Conservation (phyloP, 2,888 invertebrate genomes). For the Malacosoma neustria region DNA sequence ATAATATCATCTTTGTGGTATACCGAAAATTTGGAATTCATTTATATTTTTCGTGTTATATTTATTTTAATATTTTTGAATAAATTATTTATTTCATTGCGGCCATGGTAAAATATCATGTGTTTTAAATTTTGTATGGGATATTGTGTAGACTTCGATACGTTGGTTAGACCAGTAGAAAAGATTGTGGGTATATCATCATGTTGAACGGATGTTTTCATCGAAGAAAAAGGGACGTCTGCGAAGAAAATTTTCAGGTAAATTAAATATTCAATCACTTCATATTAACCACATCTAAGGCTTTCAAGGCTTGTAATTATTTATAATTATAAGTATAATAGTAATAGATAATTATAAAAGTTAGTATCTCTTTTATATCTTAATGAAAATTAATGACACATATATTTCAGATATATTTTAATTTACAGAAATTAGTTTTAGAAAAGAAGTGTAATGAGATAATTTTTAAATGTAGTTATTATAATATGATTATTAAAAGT, state of each 20-base stretch:
- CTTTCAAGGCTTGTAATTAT: too few relatives aligned
- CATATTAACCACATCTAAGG: too few relatives aligned
- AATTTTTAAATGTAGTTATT: too few relatives aligned
- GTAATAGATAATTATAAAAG: too few relatives aligned
- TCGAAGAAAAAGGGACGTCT: constrained; percentile 47
- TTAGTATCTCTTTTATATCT: too few relatives aligned
- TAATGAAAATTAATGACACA: too few relatives aligned
- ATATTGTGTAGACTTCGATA: constrained; percentile 32
- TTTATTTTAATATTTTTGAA: constrained; percentile 54
- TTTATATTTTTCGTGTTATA: constrained; percentile 55
- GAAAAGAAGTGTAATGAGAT: too few relatives aligned
- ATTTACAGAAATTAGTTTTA: too few relatives aligned
- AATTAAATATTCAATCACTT: constrained; percentile 2
- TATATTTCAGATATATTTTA: too few relatives aligned
- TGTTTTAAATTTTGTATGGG: constrained; percentile 50
- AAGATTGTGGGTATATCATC: constrained; percentile 43
- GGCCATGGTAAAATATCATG: constrained; percentile 67
- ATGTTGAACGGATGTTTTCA: constrained; percentile 71
- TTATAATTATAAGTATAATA: too few relatives aligned
- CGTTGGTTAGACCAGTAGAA: constrained; percentile 41
- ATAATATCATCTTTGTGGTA: constrained; percentile 46
- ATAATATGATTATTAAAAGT: too few relatives aligned
- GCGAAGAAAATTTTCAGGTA: constrained; percentile 56
- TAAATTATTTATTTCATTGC: constrained; percentile 63
- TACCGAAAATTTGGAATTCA: constrained; percentile 53